Conservation (phyloP, 2,888 invertebrate genomes). For the Agrotis segetum region DNA sequence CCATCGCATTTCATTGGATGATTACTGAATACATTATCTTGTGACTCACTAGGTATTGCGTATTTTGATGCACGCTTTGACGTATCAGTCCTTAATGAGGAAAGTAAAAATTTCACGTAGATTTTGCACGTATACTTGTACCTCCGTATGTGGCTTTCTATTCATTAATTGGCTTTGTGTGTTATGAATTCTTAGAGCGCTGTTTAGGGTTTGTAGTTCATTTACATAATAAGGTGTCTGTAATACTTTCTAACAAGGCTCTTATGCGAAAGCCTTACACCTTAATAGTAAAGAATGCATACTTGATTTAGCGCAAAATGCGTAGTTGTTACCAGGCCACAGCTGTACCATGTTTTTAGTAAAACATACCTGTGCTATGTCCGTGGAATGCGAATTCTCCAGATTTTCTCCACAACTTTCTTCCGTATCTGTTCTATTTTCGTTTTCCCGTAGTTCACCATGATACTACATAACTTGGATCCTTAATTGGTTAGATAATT, state of each 20-base stretch:
- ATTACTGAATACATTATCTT: conserved; percentile 56
- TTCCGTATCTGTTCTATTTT: conserved; percentile 7
- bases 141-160: conserved; percentile 5
- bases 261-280: background rate
- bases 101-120: conserved; percentile 42
- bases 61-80: conserved; percentile 42
- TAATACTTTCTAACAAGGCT: conserved; percentile 4
- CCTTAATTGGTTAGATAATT: conserved; percentile 33
- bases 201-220: background rate
- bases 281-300: background rate
- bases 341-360: background rate
- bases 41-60: conserved; percentile 57
- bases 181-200: conserved; percentile 8
- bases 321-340: background rate
- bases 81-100: conserved; percentile 33
- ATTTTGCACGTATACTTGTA: conserved; percentile 20
- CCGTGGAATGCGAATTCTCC: background rate
- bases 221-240: background rate
- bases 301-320: conserved; percentile 4
- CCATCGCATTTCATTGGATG: conserved; percentile 68
- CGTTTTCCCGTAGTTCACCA: background rate
- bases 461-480: background rate
- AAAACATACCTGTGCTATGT: background rate
- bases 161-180: conserved; percentile 22
- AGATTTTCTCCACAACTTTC: background rate